These are phyloP conservation scores for Perizoma flavofasciatum DNA, from an alignment of 2,888 invertebrate genomes.

Conservation along the genomic window DNA sequence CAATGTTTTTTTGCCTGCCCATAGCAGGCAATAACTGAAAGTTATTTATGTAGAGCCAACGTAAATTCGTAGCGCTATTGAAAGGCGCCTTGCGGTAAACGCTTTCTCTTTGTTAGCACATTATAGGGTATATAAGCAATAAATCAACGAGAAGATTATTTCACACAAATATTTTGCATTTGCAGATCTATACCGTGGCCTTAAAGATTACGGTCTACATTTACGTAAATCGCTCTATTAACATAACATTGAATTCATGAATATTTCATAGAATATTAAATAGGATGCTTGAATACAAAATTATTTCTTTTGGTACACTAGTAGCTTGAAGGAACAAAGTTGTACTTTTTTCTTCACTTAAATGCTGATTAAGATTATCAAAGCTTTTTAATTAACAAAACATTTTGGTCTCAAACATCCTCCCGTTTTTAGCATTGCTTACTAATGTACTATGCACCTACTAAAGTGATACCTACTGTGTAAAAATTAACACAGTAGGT, in stretches of 20 bases:
- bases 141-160: conserved; percentile 42
- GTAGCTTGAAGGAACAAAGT: no score
- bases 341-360: no score
- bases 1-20: no score
- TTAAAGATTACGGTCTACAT: conserved; percentile 51
- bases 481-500: no score
- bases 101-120: conserved; percentile 35
- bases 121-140: conserved; percentile 23
- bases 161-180: conserved; percentile 48
- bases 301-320: conserved; percentile 21
- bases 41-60: conserved; percentile 19
- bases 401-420: no score
- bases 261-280: conserved; percentile 60
- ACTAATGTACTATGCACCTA: no score
- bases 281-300: conserved; percentile 28
- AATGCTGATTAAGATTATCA: no score
- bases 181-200: conserved; percentile 47
- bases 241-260: conserved; percentile 65
- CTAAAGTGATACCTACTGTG: no score
- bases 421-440: no score
- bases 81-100: conserved; percentile 23
- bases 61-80: conserved; percentile 29
- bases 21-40: background rate
- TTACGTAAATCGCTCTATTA: conserved; percentile 60
- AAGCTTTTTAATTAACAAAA: no score